A percentile compares a stretch with the other conserved stretches of the same genome.
Evolutionary conservation across 2,888 invertebrate genomes (phyloP).

Genomic region (Siphonodentalium dalli): DNA sequence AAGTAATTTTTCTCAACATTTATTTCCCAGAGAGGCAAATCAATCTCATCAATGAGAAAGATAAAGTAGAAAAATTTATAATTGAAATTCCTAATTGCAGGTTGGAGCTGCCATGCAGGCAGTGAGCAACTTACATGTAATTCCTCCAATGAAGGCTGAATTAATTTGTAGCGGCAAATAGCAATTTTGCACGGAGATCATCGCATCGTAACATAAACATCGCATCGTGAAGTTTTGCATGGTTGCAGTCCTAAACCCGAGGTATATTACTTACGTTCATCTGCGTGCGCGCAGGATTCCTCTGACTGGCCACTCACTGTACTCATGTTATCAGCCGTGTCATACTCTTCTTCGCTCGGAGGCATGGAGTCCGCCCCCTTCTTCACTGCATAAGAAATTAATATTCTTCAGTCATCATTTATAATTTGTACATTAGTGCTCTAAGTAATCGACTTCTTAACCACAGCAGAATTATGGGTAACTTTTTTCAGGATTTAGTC

Average conservation of each 20-base stretch:
- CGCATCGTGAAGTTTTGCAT: no score
- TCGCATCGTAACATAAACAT: no score
- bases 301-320: constrained; percentile 83
- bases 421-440: neutral
- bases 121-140: no score
- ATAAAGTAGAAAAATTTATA: no score
- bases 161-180: no score
- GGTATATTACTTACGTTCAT: neutral
- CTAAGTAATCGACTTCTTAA: neutral
- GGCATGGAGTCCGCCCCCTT: constrained; percentile 38
- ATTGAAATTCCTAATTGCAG: no score
- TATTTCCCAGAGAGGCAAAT: no score
- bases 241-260: neutral
- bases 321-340: constrained; percentile 76
- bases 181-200: no score
- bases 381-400: constrained; percentile 32
- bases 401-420: neutral
- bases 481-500: neutral
- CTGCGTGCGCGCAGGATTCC: constrained; percentile 68
- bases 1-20: no score
- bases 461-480: neutral
- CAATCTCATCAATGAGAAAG: no score
- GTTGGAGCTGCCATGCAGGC: no score
- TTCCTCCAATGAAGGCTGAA: no score
- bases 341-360: constrained; percentile 55